Conservation (phyloP, 2,888 invertebrate genomes). For the Lepetodrilus schrolli region DNA sequence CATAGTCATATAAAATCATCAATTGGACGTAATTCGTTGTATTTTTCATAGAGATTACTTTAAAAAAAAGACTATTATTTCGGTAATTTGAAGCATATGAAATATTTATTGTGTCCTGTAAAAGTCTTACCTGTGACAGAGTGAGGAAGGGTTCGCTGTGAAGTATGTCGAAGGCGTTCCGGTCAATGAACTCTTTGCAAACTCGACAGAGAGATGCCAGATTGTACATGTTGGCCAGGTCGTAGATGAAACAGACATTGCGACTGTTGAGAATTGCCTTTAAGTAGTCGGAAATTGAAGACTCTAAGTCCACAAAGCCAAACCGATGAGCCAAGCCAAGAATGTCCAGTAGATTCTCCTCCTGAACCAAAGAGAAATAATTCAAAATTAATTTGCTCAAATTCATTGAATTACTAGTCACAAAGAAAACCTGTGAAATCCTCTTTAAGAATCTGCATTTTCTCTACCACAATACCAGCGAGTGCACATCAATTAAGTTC, state of each 20-base stretch:
- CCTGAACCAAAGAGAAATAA: too few relatives aligned
- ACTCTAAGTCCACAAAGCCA: conserved; percentile 93
- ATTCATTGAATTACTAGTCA: too few relatives aligned
- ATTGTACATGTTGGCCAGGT: conserved; percentile 87
- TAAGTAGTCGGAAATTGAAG: conserved; percentile 93
- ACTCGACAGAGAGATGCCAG: conserved; percentile 81
- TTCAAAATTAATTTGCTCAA: too few relatives aligned
- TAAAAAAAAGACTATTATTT: too few relatives aligned
- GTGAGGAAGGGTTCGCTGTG: conserved; percentile 88
- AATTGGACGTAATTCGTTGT: background rate
- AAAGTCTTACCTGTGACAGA: conserved; percentile 84
- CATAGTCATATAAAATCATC: too few relatives aligned
- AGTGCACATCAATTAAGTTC: too few relatives aligned
- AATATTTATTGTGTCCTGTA: too few relatives aligned
- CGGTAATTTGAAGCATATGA: too few relatives aligned
- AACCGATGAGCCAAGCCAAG: conserved; percentile 95
- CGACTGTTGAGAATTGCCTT: conserved; percentile 88
- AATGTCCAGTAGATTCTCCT: conserved; percentile 78
- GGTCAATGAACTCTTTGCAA: conserved; percentile 92
- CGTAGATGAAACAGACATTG: conserved; percentile 96
- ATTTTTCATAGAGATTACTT: background rate
- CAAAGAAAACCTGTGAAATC: too few relatives aligned
- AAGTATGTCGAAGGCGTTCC: conserved; percentile 89
- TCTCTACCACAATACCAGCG: too few relatives aligned
- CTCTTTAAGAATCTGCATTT: too few relatives aligned